Evolutionary conservation across 2,888 invertebrate genomes (phyloP).

Genomic region (Callyntrura sp.): DNA sequence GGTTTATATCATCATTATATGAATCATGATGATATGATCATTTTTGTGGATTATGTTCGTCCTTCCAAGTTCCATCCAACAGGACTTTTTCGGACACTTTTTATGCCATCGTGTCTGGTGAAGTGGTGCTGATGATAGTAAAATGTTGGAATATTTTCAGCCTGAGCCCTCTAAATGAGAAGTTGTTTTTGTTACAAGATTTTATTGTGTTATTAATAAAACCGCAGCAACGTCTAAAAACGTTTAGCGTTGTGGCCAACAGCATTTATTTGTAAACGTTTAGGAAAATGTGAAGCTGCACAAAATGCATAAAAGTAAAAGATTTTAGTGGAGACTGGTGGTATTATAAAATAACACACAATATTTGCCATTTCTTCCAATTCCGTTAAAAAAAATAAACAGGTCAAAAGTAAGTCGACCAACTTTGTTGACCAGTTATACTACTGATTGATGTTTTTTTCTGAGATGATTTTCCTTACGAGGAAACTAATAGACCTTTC

Average conservation of each 20-base stretch:
- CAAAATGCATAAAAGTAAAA: too few relatives aligned
- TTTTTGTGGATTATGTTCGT: constrained; percentile 60
- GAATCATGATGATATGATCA: constrained; percentile 53
- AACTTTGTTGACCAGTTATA: too few relatives aligned
- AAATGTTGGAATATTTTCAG: not conserved
- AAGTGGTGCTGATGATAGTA: not conserved
- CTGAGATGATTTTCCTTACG: too few relatives aligned
- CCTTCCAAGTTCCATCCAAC: not conserved
- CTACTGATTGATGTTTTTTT: too few relatives aligned
- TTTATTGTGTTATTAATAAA: not conserved
- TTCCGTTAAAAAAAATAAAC: not conserved
- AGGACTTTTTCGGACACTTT: not conserved
- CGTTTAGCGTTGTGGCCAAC: too few relatives aligned
- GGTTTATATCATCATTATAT: constrained; percentile 67
- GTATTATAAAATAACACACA: too few relatives aligned
- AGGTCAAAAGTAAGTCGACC: too few relatives aligned
- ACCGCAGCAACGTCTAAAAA: not conserved
- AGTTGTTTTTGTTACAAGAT: not conserved
- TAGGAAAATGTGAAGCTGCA: too few relatives aligned
- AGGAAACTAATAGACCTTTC: too few relatives aligned
- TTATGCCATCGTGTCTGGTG: not conserved
- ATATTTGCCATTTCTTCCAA: too few relatives aligned
- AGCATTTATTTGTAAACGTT: too few relatives aligned
- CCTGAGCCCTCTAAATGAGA: not conserved
- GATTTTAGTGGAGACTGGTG: too few relatives aligned